Conservation (phyloP, 2,113 vertebrate genomes). For the Drymodes brunneopygia region DNA sequence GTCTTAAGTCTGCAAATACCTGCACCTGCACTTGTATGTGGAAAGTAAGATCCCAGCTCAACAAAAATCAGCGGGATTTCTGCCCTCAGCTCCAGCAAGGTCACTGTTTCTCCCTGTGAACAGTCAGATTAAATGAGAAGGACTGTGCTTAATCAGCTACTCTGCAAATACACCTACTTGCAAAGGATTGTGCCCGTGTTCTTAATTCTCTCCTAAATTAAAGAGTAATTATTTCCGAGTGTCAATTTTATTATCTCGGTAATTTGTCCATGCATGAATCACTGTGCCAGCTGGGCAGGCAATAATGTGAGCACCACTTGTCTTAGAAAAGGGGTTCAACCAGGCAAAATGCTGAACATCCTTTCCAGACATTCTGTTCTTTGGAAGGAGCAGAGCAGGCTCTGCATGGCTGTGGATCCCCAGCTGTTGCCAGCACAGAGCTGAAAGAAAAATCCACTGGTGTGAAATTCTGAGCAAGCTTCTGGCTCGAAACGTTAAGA, state of each 20-base stretch:
- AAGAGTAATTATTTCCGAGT: slow-evolving; percentile 28
- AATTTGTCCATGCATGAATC: not conserved
- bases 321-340: not conserved
- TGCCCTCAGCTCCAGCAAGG: not conserved
- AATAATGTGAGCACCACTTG: not conserved
- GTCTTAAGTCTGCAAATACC: not conserved
- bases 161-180: not conserved
- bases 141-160: not conserved
- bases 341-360: not conserved
- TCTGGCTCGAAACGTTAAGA: not conserved
- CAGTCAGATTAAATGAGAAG: not conserved
- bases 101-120: not conserved
- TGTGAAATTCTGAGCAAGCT: not conserved
- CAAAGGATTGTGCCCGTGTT: not conserved
- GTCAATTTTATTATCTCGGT: slow-evolving; percentile 13
- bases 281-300: not conserved
- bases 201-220: slow-evolving; percentile 11
- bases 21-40: not conserved
- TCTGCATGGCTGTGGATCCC: not conserved
- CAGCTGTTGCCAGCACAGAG: not conserved
- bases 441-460: not conserved
- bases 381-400: not conserved
- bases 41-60: not conserved
- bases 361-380: not conserved
- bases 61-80: not conserved